Evolutionary conservation across 2,113 vertebrate species (phyloP), one percentile per base, ranked within the genome.

Genomic region (Brienomyrus longianalis): DNA sequence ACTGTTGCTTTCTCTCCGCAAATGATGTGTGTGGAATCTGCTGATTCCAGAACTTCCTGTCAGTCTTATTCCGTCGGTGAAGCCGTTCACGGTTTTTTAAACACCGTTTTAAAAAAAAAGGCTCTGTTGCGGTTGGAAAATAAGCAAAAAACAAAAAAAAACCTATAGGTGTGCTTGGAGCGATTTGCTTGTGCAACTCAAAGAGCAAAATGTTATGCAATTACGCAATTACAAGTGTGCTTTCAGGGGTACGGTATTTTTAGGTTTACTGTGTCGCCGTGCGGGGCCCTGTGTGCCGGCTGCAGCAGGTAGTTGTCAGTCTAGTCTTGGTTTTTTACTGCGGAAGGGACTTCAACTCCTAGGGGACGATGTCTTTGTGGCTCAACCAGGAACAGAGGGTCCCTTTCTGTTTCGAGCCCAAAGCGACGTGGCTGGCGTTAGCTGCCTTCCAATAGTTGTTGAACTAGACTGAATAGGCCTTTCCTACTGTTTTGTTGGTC

Each of bases 391-490:
- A 87, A n/a, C 50, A 87, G 50, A 87, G 48, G 51, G 48, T 50
- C 10, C 50, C n/a, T 54, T 54, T 87, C 50, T 54, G 45, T 87
- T 52, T 54, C 4, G 15, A 39, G 85, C 51, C 51, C 31, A 35
- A 87, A 35, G 51, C 31, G 4, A 23, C 15, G 27, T 87, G 48
- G 48, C 85, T 87, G 51, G 51, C 27, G 9, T 84, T 35, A 35
- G n/a, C 85, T 87, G 27, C 21, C 85, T 87, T 84, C 27, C 48
- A 54, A 54, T 31, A 51, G 27, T 54, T 87, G 51, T 54, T 87
- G 85, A 87, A 87, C 85, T 35, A 87, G 51, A 52, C 50, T 84
- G 50, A 87, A 87, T 54, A 87, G 85, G 13, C 17, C 85, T 54
- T 87, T 87, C 50, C 48, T 54, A 52, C 27, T 56, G 45, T 56